phyloP scores from a whole-genome alignment of 2,888 invertebrate species.

The Rapana venosa region DNA sequence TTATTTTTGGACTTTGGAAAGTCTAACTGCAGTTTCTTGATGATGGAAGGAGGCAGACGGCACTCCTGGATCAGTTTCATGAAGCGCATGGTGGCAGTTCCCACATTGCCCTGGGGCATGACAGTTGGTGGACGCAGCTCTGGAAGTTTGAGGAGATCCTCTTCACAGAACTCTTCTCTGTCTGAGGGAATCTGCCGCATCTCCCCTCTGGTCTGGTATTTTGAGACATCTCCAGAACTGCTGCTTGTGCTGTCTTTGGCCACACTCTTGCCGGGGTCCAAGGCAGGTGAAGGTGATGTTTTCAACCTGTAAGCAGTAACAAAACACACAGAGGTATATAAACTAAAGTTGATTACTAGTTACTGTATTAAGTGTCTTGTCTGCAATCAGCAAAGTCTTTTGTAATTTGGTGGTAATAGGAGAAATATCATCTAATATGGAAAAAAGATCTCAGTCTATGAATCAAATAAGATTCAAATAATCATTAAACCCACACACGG shows the following conservation, averaged over 20 bases:
- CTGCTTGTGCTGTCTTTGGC: neutral
- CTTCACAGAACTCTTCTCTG: slow-evolving; percentile 67
- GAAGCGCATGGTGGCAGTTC: slow-evolving; percentile 80
- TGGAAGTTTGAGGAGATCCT: slow-evolving; percentile 69
- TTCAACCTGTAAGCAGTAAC: slow-evolving; percentile 29
- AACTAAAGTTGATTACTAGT: too few species aligned
- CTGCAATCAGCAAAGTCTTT: too few species aligned
- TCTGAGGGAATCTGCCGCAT: slow-evolving; percentile 64
- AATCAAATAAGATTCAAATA: too few species aligned
- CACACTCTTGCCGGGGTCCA: neutral
- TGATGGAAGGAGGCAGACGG: slow-evolving; percentile 79
- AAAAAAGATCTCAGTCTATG: too few species aligned
- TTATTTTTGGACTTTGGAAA: slow-evolving; percentile 74
- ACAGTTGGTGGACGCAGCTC: slow-evolving; percentile 75
- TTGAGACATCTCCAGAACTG: neutral
- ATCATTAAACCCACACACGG: too few species aligned
- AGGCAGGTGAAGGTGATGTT: neutral
- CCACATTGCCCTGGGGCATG: slow-evolving; percentile 82
- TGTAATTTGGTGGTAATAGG: too few species aligned
- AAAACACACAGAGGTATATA: neutral
- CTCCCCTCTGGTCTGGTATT: slow-evolving; percentile 68
- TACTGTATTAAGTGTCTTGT: too few species aligned
- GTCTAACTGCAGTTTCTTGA: slow-evolving; percentile 78
- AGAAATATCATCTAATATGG: too few species aligned
- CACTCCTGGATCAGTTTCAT: slow-evolving; percentile 79